Evolutionary conservation across 2,888 invertebrate species (phyloP).

Genomic region (Pinctada fucata): DNA sequence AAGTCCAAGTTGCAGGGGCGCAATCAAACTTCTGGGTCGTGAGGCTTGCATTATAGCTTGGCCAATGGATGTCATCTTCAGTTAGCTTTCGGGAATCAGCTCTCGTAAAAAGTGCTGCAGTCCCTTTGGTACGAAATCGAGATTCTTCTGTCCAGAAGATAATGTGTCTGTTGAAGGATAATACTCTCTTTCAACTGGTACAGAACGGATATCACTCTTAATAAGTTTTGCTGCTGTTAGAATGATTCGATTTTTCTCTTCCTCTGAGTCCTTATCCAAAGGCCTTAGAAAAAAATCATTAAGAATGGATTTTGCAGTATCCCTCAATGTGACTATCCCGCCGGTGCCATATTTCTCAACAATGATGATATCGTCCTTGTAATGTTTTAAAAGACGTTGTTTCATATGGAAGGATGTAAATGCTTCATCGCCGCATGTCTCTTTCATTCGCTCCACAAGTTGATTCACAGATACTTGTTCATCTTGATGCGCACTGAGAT

Average conservation of each 20-base stretch:
- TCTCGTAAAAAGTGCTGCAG: slow-evolving; percentile 22
- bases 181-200: neutral
- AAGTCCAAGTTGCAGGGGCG: slow-evolving; percentile 51
- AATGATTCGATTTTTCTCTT: neutral
- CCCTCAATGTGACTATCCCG: neutral
- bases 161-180: slow-evolving; percentile 22
- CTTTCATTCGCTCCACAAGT: neutral
- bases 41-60: slow-evolving; percentile 48
- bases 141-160: slow-evolving; percentile 21
- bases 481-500: neutral
- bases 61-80: slow-evolving; percentile 45
- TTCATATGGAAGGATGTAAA: slow-evolving; percentile 2
- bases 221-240: slow-evolving; percentile 20
- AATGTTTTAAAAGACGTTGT: slow-evolving; percentile 8
- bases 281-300: neutral
- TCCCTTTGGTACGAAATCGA: slow-evolving; percentile 34
- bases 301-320: neutral
- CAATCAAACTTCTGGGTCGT: slow-evolving; percentile 35
- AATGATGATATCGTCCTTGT: neutral
- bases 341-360: neutral
- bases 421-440: neutral
- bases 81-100: slow-evolving; percentile 21
- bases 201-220: slow-evolving; percentile 7
- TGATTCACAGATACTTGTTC: neutral
- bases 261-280: neutral